Conservation (phyloP, 2,797 vertebrate genomes). For the Tokudaia tokunoshimensis region DNA sequence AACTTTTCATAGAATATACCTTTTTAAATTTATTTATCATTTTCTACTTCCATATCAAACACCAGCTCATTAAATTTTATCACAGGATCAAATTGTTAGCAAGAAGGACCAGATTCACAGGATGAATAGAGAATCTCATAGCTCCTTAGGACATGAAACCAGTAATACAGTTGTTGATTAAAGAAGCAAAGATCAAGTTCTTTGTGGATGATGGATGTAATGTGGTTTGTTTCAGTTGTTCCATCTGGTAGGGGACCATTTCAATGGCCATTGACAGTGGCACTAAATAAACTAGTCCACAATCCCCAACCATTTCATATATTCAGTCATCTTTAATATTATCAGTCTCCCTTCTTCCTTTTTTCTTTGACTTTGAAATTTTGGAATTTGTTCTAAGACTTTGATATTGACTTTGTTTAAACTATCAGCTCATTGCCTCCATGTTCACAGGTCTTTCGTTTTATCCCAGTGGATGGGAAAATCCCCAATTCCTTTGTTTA, state of each 20-base stretch:
- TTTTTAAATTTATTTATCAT: neutral
- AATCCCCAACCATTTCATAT: neutral
- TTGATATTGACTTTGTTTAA: neutral
- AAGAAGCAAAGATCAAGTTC: neutral
- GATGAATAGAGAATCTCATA: neutral
- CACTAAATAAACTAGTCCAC: neutral
- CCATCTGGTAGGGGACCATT: neutral
- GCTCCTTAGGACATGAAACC: neutral
- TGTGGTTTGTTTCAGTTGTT: conserved; percentile 49
- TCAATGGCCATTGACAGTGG: neutral
- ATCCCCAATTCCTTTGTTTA: conserved; percentile 63
- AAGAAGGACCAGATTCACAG: neutral
- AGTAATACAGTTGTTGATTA: neutral
- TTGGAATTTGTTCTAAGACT: neutral
- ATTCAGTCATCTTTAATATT: neutral
- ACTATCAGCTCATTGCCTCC: conserved; percentile 47
- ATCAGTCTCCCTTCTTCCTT: neutral
- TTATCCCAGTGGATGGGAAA: conserved; percentile 70
- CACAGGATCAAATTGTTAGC: neutral
- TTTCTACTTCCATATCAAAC: neutral
- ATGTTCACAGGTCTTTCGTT: conserved; percentile 70
- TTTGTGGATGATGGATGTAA: neutral
- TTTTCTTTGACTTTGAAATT: neutral
- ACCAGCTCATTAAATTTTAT: neutral
- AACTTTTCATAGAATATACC: neutral